phyloP scores from a whole-genome alignment of 92 coral and sea anemone species.

The Phymanthus crucifer region DNA sequence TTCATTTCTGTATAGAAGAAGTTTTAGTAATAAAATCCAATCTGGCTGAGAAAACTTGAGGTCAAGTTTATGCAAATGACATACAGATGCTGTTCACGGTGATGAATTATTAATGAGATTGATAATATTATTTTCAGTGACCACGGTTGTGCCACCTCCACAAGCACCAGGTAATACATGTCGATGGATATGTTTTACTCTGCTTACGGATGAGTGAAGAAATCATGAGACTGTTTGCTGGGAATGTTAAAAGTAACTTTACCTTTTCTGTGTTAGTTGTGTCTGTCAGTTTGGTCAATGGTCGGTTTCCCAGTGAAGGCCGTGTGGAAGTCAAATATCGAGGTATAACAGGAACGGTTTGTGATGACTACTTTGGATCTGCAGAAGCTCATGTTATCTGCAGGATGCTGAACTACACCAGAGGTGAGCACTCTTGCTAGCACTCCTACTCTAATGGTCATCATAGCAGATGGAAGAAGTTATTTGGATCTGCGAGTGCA shows the following conservation, averaged over 20 bases:
- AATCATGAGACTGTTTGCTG: no score
- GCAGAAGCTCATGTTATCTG: conserved; percentile 60
- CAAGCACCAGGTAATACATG: conserved; percentile 15
- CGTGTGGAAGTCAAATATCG: conserved; percentile 42
- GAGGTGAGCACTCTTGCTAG: conserved; percentile 30
- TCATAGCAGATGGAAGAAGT: no score
- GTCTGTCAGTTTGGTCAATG: conserved; percentile 34
- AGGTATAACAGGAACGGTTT: conserved; percentile 52
- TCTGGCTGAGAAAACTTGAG: no score
- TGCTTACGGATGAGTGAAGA: no score
- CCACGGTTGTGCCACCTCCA: neutral
- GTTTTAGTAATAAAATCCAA: no score
- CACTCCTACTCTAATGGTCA: no score
- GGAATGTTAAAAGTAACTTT: no score
- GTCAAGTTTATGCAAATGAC: no score
- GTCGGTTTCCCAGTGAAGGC: conserved; percentile 39
- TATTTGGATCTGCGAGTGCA: neutral
- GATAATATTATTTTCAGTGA: conserved; percentile 1
- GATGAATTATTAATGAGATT: neutral
- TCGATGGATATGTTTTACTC: no score
- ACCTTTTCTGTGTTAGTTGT: no score
- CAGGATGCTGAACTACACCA: conserved; percentile 48
- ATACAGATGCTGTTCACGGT: no score
- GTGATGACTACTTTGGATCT: conserved; percentile 59
- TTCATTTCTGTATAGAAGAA: no score